Evolutionary conservation across 2,888 invertebrate species (phyloP).

Genomic region (Geophilus truncorum): DNA sequence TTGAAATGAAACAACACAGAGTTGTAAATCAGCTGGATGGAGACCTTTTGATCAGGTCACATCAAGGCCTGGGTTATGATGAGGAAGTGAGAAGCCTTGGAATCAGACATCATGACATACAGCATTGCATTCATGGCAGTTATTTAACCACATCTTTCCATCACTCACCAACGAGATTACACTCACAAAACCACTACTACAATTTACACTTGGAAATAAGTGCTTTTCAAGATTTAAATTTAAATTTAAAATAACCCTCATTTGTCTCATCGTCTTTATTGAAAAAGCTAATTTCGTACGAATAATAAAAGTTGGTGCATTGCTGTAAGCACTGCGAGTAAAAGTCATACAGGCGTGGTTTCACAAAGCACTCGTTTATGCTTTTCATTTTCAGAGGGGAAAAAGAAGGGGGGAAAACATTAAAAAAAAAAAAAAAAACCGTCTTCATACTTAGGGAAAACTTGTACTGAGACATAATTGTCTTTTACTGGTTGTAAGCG

Average conservation of each 20-base stretch:
- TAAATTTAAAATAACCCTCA: background rate
- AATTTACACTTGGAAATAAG: no score
- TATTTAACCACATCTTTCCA: background rate
- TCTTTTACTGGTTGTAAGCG: no score
- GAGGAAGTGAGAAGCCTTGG: slow-evolving; percentile 4
- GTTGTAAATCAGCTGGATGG: background rate
- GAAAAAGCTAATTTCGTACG: background rate
- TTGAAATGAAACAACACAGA: background rate
- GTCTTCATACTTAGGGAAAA: background rate
- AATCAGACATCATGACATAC: background rate
- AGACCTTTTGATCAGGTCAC: background rate
- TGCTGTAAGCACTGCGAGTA: background rate
- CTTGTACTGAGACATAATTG: background rate
- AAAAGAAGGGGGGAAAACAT: background rate
- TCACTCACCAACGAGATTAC: no score
- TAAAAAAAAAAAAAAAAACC: no score
- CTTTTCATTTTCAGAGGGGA: background rate
- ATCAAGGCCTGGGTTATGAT: background rate
- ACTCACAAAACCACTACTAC: no score
- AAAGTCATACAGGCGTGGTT: background rate
- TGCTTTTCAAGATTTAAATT: no score
- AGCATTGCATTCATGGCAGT: background rate
- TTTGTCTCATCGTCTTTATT: background rate
- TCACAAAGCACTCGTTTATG: background rate
- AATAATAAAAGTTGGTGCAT: background rate